These are phyloP conservation scores for Cinara cedri DNA, from an alignment of 2,888 invertebrate species.

Conservation along the genomic window DNA sequence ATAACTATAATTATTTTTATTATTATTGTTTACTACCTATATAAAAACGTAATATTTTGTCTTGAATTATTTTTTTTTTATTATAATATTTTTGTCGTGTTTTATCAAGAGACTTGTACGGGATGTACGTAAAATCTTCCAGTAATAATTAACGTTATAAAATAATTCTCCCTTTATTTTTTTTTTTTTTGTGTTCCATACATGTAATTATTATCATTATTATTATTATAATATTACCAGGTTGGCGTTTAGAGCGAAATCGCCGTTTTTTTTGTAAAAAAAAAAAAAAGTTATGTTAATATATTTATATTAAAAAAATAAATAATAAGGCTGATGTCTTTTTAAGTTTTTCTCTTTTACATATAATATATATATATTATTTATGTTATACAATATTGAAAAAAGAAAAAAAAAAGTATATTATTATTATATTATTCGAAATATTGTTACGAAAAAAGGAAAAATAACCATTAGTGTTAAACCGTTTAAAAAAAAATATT, in stretches of 20 bases:
- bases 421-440: constrained; percentile 15
- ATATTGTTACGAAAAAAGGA: constrained; percentile 32
- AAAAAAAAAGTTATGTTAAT: background rate
- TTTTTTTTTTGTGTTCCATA: constrained; percentile 14
- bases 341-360: constrained; percentile 54
- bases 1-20: constrained; percentile 33
- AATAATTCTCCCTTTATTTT: constrained; percentile 13
- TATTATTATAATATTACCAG: too few species aligned
- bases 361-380: constrained; percentile 4
- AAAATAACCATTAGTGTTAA: constrained; percentile 48
- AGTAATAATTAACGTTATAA: constrained; percentile 34
- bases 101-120: constrained; percentile 19
- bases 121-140: constrained; percentile 39
- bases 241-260: constrained; percentile 37
- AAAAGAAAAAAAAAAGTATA: constrained; percentile 34
- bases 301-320: background rate
- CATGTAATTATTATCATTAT: background rate
- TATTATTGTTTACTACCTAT: too few species aligned
- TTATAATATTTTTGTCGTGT: background rate
- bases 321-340: constrained; percentile 55
- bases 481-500: constrained; percentile 40
- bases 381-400: constrained; percentile 13
- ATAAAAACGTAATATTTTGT: constrained; percentile 32
- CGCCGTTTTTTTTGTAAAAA: background rate
- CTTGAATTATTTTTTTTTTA: constrained; percentile 8